Percentiles rank a stretch among this genome's conserved stretches.
These are phyloP conservation scores for Tanytarsus gracilentus DNA, from an alignment of 2,888 invertebrate species.

Conservation along the genomic window DNA sequence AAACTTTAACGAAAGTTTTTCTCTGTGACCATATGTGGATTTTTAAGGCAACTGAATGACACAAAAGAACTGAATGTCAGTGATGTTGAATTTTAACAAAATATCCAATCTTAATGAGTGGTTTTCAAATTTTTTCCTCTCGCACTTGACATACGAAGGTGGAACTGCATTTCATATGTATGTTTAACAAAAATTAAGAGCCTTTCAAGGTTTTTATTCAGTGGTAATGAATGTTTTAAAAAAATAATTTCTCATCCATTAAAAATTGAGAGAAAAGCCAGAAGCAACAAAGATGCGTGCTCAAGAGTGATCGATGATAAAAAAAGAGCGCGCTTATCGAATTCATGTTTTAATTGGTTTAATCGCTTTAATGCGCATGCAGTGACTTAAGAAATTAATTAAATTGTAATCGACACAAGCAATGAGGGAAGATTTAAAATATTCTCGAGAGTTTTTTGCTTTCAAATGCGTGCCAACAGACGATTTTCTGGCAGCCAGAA, in stretches of 20 bases:
- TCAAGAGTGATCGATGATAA: background rate
- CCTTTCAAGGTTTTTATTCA: background rate
- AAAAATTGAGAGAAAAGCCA: background rate
- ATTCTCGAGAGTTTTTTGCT: slow-evolving; percentile 7
- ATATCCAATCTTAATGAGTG: too few relatives aligned
- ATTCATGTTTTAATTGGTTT: slow-evolving; percentile 1
- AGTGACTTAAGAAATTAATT: background rate
- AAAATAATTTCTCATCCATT: background rate
- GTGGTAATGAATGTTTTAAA: background rate
- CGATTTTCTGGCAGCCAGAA: slow-evolving; percentile 2
- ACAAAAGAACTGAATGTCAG: too few relatives aligned
- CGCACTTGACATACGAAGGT: background rate
- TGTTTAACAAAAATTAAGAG: too few relatives aligned
- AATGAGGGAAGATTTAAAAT: background rate
- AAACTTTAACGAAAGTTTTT: too few relatives aligned
- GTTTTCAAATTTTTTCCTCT: too few relatives aligned
- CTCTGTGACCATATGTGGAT: too few relatives aligned
- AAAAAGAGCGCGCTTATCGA: slow-evolving; percentile 15
- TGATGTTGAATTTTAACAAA: too few relatives aligned
- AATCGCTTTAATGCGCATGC: background rate
- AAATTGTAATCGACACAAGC: slow-evolving; percentile 13
- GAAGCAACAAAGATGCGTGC: background rate
- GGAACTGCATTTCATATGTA: too few relatives aligned
- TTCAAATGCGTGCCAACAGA: slow-evolving; percentile 13
- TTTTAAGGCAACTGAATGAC: too few relatives aligned